These are phyloP conservation scores for Takifugu flavidus DNA, from an alignment of 2,113 vertebrate species.

Conservation along the genomic window DNA sequence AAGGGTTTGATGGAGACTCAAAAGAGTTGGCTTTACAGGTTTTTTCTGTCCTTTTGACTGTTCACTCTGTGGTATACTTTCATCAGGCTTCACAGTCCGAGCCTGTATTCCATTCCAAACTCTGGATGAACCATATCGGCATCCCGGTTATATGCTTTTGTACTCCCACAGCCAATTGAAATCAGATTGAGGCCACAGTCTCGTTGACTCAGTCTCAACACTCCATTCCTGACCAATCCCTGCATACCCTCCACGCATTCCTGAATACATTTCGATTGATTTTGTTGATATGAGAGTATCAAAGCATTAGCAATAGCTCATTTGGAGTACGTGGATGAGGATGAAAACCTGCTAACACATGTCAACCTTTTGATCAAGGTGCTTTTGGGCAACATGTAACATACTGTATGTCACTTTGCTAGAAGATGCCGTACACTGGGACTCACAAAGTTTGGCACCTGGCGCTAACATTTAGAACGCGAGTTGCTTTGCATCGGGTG, in stretches of 20 bases:
- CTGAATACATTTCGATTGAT: slow-evolving; percentile 45
- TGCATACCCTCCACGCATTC: slow-evolving; percentile 21
- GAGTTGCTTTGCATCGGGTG: no score
- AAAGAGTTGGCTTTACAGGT: no score
- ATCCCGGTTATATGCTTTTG: slow-evolving; percentile 42
- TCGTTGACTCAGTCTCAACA: slow-evolving; percentile 55
- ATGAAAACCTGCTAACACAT: no score
- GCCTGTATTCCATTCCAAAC: not conserved
- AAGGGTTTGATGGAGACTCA: no score
- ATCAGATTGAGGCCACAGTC: slow-evolving; percentile 51
- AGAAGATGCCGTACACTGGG: not conserved
- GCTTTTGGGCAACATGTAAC: slow-evolving; percentile 2
- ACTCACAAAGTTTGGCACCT: not conserved
- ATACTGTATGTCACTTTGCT: not conserved
- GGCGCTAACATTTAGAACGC: no score
- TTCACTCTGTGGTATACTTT: not conserved
- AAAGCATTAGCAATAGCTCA: no score
- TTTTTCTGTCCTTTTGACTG: no score
- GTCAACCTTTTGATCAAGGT: not conserved
- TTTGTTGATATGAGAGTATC: slow-evolving; percentile 13
- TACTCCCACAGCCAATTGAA: slow-evolving; percentile 41
- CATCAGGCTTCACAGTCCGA: not conserved
- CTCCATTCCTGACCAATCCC: slow-evolving; percentile 37
- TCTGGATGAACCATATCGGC: slow-evolving; percentile 26
- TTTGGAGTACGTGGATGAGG: no score